Evolutionary conservation across 2,113 vertebrate genomes (phyloP).

Genomic region (Lagenorhynchus albirostris): DNA sequence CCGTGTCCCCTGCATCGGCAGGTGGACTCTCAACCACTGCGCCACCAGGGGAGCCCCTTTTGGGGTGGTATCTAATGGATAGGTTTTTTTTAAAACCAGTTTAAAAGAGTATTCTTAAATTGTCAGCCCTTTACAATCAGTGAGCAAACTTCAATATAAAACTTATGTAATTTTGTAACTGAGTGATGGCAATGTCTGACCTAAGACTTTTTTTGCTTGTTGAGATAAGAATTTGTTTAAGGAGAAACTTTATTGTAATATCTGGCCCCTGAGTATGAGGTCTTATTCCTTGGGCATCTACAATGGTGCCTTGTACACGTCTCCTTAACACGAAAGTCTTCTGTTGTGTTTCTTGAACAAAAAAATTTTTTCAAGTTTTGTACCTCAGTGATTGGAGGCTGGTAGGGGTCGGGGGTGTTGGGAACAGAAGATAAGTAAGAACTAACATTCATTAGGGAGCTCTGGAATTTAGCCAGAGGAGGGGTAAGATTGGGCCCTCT

Average conservation of each 20-base stretch:
- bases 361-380: background rate
- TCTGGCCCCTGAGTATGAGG: background rate
- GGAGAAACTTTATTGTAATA: background rate
- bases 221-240: background rate
- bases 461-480: background rate
- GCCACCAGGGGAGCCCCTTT: no score
- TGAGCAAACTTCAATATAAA: background rate
- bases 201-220: background rate
- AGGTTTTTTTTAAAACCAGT: background rate
- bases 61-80: background rate
- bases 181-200: background rate
- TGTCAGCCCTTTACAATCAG: background rate
- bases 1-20: no score
- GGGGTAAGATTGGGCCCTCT: background rate
- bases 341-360: background rate
- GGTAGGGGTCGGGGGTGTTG: no score
- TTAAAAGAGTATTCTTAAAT: slow-evolving; percentile 25
- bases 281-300: background rate
- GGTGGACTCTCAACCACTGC: no score
- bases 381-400: background rate
- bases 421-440: background rate
- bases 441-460: no score
- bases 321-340: background rate
- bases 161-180: background rate
- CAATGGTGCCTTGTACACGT: background rate